Percentiles rank a stretch among this genome's conserved stretches.
phyloP scores from a whole-genome alignment of 2,113 vertebrate species.

The Grus americana region DNA sequence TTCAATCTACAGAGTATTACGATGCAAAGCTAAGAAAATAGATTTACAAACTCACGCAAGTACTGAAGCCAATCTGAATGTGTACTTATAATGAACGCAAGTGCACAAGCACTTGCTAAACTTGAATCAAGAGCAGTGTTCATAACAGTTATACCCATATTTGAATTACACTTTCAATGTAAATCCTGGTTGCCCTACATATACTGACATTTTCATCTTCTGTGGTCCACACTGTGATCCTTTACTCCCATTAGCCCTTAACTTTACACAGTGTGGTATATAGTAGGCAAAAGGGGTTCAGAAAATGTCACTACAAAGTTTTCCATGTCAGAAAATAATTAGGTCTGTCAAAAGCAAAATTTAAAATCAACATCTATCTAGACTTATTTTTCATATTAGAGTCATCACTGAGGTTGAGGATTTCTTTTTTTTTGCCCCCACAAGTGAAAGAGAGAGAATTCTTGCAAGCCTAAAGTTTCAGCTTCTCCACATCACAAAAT shows the following conservation, averaged over 20 bases:
- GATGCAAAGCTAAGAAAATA: background rate
- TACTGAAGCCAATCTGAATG: background rate
- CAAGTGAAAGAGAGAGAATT: background rate
- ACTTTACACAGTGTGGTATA: background rate
- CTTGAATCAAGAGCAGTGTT: background rate
- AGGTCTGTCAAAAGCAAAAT: background rate
- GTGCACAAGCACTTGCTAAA: background rate
- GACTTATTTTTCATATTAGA: background rate
- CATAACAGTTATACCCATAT: background rate
- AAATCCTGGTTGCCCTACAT: background rate
- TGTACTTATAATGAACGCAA: background rate
- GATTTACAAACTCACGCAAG: background rate
- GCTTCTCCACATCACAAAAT: background rate
- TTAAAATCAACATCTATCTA: background rate
- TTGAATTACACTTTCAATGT: background rate
- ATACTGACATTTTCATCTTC: background rate
- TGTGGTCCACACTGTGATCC: background rate
- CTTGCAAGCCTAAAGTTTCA: background rate
- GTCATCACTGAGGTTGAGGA: background rate
- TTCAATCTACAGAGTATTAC: background rate
- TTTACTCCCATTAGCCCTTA: background rate
- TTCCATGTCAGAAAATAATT: background rate
- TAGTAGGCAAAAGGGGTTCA: background rate
- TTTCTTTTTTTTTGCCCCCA: fast-evolving
- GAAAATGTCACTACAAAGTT: background rate